Evolutionary conservation across 2,888 invertebrate species (phyloP).

Genomic region (Cataglyphis cursor): DNA sequence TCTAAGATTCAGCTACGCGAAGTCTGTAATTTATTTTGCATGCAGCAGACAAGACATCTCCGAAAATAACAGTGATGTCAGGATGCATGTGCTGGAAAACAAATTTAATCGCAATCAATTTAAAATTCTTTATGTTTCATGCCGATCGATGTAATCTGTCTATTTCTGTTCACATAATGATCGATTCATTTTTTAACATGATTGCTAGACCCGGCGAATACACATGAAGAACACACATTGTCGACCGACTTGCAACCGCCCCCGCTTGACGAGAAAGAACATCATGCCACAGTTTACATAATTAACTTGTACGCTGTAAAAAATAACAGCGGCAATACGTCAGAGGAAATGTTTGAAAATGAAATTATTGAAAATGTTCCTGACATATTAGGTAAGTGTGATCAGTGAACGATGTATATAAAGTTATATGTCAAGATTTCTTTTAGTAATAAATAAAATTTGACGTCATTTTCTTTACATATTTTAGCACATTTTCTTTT

Average conservation of each 20-base stretch:
- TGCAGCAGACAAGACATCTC: constrained; percentile 6
- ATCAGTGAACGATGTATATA: not conserved
- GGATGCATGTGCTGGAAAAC: not conserved
- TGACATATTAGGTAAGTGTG: constrained; percentile 75
- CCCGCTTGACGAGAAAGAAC: constrained; percentile 68
- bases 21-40: not conserved
- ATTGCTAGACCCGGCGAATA: constrained; percentile 50
- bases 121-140: constrained; percentile 9
- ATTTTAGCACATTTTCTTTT: too few species aligned
- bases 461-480: too few species aligned
- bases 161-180: constrained; percentile 18
- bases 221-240: constrained; percentile 64
- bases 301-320: constrained; percentile 83
- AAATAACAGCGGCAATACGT: constrained; percentile 76
- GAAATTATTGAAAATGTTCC: constrained; percentile 76
- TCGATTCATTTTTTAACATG: constrained; percentile 1
- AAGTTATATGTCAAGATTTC: not conserved
- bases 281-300: constrained; percentile 78
- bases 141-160: not conserved
- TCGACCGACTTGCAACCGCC: constrained; percentile 77
- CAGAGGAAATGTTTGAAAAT: constrained; percentile 80
- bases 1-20: not conserved
- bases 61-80: constrained; percentile 43
- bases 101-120: constrained; percentile 8
- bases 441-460: constrained; percentile 10